A percentile compares a stretch with the other conserved stretches of the same genome.
phyloP scores from a whole-genome alignment of 2,797 vertebrate genomes.

The Vespertilio murinus region DNA sequence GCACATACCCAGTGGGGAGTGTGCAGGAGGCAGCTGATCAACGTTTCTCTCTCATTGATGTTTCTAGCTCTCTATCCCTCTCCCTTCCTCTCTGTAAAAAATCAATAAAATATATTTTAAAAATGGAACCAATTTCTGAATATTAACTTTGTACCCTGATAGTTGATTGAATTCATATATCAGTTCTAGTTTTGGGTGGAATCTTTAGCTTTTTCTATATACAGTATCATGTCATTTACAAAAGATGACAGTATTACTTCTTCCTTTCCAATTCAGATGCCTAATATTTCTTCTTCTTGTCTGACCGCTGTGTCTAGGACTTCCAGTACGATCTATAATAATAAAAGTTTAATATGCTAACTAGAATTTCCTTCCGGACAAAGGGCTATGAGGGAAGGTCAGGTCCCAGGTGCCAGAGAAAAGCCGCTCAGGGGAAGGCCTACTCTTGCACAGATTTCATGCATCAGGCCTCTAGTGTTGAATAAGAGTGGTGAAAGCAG shows the following conservation, averaged over 20 bases:
- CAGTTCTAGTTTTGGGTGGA: neutral
- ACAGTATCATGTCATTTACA: neutral
- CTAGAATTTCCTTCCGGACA: too few relatives aligned
- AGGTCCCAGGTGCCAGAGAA: too few relatives aligned
- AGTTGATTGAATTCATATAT: neutral
- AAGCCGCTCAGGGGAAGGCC: too few relatives aligned
- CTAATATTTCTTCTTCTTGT: neutral
- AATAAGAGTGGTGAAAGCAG: neutral
- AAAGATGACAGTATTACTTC: neutral
- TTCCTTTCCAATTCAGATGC: neutral
- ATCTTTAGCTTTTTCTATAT: neutral
- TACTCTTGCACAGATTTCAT: too few relatives aligned
- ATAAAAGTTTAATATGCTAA: too few relatives aligned
- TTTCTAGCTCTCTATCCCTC: too few relatives aligned
- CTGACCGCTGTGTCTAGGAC: neutral
- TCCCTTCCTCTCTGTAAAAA: too few relatives aligned
- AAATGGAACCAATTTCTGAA: neutral
- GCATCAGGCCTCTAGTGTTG: neutral
- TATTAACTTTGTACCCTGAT: neutral
- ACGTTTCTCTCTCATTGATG: too few relatives aligned
- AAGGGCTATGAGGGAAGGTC: too few relatives aligned
- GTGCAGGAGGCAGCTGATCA: too few relatives aligned
- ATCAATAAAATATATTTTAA: neutral
- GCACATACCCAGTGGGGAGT: too few relatives aligned
- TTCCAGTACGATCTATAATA: neutral